These are phyloP conservation scores for Xestia xanthographa DNA, from an alignment of 2,888 invertebrate genomes.

Conservation along the genomic window DNA sequence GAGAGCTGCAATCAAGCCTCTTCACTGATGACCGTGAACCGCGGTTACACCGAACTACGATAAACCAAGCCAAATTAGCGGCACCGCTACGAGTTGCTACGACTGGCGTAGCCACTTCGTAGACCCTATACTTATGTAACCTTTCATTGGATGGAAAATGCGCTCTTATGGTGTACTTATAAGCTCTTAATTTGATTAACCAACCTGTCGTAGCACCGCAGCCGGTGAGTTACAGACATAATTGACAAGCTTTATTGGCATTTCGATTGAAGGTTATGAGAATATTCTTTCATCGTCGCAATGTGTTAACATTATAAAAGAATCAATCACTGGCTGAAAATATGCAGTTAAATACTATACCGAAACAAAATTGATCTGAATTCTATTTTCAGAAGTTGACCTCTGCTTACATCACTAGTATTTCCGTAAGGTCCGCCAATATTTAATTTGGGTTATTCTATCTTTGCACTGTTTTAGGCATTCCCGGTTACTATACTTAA, in stretches of 20 bases:
- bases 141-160: constrained; percentile 59
- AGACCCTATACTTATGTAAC: constrained; percentile 52
- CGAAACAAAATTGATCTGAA: not conserved
- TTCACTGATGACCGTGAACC: constrained; percentile 82
- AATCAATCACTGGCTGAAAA: constrained; percentile 13
- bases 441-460: constrained; percentile 1
- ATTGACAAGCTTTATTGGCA: constrained; percentile 72
- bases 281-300: constrained; percentile 42
- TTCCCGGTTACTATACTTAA: no score
- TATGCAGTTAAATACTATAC: not conserved
- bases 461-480: no score
- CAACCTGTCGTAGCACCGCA: constrained; percentile 33
- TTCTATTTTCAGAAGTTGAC: constrained; percentile 27
- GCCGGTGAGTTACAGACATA: constrained; percentile 64
- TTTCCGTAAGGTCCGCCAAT: constrained; percentile 11
- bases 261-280: constrained; percentile 64
- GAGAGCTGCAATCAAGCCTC: constrained; percentile 81
- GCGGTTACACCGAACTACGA: constrained; percentile 78
- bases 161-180: constrained; percentile 60
- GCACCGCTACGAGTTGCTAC: constrained; percentile 71
- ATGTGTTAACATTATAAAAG: constrained; percentile 30
- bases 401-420: constrained; percentile 29
- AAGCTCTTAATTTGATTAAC: constrained; percentile 64
- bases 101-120: constrained; percentile 66
- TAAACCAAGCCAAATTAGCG: constrained; percentile 75